phyloP scores from a whole-genome alignment of 2,113 vertebrate genomes.

The Gymnorhina tibicen region DNA sequence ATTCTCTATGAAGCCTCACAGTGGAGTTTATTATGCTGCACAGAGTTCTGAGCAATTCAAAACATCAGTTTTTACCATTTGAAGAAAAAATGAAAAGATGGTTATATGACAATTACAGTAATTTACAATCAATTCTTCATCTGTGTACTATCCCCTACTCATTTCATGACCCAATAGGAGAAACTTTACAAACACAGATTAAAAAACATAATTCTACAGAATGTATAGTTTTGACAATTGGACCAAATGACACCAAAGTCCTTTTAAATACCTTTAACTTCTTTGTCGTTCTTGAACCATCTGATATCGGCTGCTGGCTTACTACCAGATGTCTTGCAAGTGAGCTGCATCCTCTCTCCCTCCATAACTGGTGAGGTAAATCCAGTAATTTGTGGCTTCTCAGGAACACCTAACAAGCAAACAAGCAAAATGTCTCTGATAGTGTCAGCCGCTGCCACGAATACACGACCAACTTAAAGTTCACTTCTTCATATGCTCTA shows the following conservation, averaged over 20 bases:
- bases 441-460: background rate
- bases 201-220: background rate
- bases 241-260: background rate
- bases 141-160: background rate
- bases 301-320: constrained; percentile 94
- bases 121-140: background rate
- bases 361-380: constrained; percentile 92
- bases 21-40: background rate
- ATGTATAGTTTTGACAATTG: background rate
- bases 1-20: background rate
- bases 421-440: background rate
- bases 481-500: background rate
- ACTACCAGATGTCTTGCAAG: constrained; percentile 91
- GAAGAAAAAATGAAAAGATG: background rate
- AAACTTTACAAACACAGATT: background rate
- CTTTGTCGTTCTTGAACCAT: constrained; percentile 96
- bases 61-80: background rate
- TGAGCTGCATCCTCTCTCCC: constrained; percentile 89
- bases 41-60: background rate
- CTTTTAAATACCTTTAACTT: constrained; percentile 88
- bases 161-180: background rate
- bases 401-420: constrained; percentile 84
- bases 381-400: constrained; percentile 91
- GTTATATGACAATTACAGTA: background rate
- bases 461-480: background rate